Conservation (phyloP, 2,113 vertebrate species). For the Stegastes partitus region DNA sequence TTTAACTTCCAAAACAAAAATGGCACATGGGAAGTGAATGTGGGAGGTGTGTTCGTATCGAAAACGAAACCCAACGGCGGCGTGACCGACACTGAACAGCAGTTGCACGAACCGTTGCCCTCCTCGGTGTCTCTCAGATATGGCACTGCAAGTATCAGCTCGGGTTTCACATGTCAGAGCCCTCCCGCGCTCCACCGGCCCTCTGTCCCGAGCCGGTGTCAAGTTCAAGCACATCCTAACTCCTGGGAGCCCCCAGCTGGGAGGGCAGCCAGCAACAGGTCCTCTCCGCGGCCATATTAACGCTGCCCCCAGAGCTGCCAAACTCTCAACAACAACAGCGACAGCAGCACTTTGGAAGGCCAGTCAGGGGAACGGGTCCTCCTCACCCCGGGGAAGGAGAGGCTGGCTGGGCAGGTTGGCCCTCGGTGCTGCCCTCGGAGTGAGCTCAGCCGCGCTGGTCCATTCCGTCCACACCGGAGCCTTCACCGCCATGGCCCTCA, state of each 20-base stretch:
- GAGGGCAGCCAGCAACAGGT: conserved; percentile 38
- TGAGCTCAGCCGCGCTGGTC: conserved; percentile 60
- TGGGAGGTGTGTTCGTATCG: not conserved
- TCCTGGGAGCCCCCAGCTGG: conserved; percentile 34
- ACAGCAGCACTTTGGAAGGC: conserved; percentile 49
- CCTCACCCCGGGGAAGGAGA: conserved; percentile 3
- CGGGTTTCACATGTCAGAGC: conserved; percentile 51
- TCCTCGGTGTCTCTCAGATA: conserved; percentile 31
- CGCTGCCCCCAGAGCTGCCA: conserved; percentile 32
- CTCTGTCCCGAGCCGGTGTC: conserved; percentile 50
- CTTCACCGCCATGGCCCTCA: conserved; percentile 74
- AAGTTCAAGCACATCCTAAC: conserved; percentile 60
- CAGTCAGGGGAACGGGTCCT: conserved; percentile 13
- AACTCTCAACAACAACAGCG: conserved; percentile 56
- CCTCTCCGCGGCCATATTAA: conserved; percentile 46
- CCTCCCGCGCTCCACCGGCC: conserved; percentile 10
- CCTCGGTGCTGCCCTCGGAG: conserved; percentile 69
- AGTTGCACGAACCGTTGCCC: not conserved
- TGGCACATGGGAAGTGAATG: conserved; percentile 78
- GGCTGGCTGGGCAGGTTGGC: conserved; percentile 38
- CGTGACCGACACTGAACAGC: not conserved
- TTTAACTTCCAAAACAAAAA: conserved; percentile 68
- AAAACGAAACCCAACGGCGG: conserved; percentile 52
- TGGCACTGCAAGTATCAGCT: conserved; percentile 75
- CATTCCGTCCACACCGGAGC: conserved; percentile 73